Evolutionary conservation across 2,113 vertebrate genomes (phyloP).

Genomic region (Orycteropus afer): DNA sequence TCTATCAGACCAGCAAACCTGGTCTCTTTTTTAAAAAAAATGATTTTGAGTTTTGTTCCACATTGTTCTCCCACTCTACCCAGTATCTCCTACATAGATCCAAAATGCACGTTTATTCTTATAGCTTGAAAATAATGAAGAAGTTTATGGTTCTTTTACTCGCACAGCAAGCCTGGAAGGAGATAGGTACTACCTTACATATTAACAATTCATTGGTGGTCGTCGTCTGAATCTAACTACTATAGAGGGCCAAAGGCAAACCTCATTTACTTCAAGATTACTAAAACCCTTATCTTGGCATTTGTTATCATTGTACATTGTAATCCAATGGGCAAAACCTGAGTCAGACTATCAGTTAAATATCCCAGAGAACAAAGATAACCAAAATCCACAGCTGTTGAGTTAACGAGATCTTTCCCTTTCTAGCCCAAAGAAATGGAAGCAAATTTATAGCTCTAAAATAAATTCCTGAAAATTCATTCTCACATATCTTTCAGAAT

Average conservation of each 20-base stretch:
- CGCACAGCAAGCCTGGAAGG: neutral
- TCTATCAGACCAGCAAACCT: no score
- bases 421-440: conserved; percentile 20
- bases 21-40: no score
- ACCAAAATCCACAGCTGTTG: neutral
- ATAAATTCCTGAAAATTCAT: conserved; percentile 25
- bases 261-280: neutral
- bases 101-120: neutral
- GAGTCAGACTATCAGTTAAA: neutral
- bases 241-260: neutral
- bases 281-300: neutral
- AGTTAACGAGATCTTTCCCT: neutral
- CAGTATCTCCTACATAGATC: no score
- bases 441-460: conserved; percentile 39
- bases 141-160: conserved; percentile 15
- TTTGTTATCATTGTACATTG: conserved; percentile 7
- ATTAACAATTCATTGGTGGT: neutral
- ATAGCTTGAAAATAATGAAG: conserved; percentile 38
- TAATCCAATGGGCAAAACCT: neutral
- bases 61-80: no score
- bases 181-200: neutral
- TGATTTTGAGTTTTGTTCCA: no score
- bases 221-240: neutral
- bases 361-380: conserved; percentile 34
- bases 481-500: conserved; percentile 26